Evolutionary conservation across 2,888 invertebrate species (phyloP), one percentile per base, ranked within the genome.

Genomic region (Stenolophus ochropezus): DNA sequence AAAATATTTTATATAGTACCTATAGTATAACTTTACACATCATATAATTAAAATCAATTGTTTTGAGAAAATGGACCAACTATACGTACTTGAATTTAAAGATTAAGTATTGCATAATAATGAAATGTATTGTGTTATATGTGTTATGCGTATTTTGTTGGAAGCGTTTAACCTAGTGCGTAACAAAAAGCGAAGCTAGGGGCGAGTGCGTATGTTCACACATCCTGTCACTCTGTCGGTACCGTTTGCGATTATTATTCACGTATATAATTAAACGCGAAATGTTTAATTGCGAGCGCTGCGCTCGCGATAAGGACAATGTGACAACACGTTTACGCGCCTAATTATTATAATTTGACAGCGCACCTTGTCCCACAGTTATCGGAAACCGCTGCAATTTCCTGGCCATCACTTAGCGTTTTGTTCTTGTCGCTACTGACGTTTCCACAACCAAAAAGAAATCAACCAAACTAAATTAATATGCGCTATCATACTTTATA

Each of bases 281-380:
- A 79, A 79, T 79, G 79, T 79, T 79, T 79, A 79, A 79, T 79
- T 79, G 69, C 79, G 11, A 33, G 27, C 65, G 65, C 33, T 33
- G 65, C 33, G 27, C 33, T 5, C 27, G 47, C 33, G 80, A 80
- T 80, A 80, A 80, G 80, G 42, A 80, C 80, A 80, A 80, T 80
- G 80, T 80, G 80, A 80, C 80, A 80, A 80, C 80, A 80, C 80
- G 80, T 80, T 80, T 80, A 73, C 61, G 73, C 42, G 80, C 42
- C 80, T 80, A 80, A 80, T 80, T 71, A 80, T 80, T 80, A 80
- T 80, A 80, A 80, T 80, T 80, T 80, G 80, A 80, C 80, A 65
- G 25, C 53, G n/a, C 53, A 53, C 75, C 75, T 75, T 53, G 53
- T 53, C 47, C 18, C 33, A 20, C 21, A 47, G n/a, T 21, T 73